Evolutionary conservation across 2,113 vertebrate genomes (phyloP), one percentile per base, ranked within the genome.

Genomic region (Alethe castanea): DNA sequence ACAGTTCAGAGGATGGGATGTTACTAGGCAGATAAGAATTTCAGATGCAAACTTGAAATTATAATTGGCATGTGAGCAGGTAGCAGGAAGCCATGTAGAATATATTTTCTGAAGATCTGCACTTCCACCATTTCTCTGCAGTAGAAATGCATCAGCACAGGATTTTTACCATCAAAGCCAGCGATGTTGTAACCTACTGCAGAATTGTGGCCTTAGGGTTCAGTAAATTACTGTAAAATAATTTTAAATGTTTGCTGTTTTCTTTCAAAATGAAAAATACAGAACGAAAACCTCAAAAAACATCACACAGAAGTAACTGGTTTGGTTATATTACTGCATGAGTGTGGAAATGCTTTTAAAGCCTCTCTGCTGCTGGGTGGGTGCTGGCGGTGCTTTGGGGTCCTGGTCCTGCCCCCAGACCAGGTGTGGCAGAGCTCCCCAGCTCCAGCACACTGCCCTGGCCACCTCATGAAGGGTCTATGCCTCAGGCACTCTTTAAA

Each of bases 181-280:
- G 0, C 0, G 0, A 72, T 82, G 94, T 80, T 7, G 3, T 82
- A 86, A 81, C 81, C 74, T 53, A 35, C 84, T 76, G 77, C 81
- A 87, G 87, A 94, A 89, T 5, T 65, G 66, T 78, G 81, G 83
- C 73, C 81, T 53, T 62, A 67, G 81, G 86, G 81, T 86, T 60
- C 69, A 90, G 59, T 85, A 87, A 95, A 91, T 85, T 33, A 81
- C 48, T 52, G 81, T 74, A 89, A 95, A 95, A 92, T 81, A 89
- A 65, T 74, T 90, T 65, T 53, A 71, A 96, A 85, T 82, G 62
- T 91, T 92, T 95, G 66, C 85, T 82, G 59, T 59, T 95, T 88
- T 77, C 70, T 82, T 95, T 87, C 85, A 73, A 91, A 96, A 82
- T 62, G 50, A 80, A 94, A 89, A 95, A 87, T 57, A 47, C 38